Base-by-base conservation (phyloP, 1,140 invertebrate species). In the Diachasma alloeum region DNA sequence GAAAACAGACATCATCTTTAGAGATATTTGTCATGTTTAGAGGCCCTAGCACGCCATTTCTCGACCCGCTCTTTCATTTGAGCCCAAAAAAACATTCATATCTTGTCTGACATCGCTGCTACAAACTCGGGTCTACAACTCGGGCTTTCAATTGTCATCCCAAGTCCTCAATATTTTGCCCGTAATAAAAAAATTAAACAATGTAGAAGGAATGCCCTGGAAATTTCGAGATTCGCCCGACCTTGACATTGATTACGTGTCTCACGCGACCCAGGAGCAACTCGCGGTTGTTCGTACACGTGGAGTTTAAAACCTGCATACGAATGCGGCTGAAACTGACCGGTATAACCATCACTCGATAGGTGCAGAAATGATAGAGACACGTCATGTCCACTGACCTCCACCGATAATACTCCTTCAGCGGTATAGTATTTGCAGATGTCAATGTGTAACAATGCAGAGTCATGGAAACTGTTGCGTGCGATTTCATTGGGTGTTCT, bases 221-320 rank as follows among this genome's bases (percentile, higher is more conserved):
- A 81, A 77, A 76, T 79, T 80, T 77, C 66, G 36, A 67, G 24
- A 67, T 67, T 67, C 42, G n/a, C 44, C 11, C 26, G 13, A 77
- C 79, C 81, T 82, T 82, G 81, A 82, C 80, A 81, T 81, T 81
- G 78, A 82, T 81, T 78, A 74, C 75, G 66, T 68, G 77, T 53
- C 68, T 36, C 53, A 78, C 77, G 75, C 79, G 79, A 72, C 11
- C 26, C 53, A 37, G 22, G 19, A 72, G 15, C 8, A 26, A 56
- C 19, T 66, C 22, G 6, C 24, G 63, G 53, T 19, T 22, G 10
- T 22, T 59, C 19, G 22, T 63, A 5, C 59, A 63, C 59, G 24
- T 24, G 59, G 59, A 26, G 59, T 15, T 24, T 1, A 9, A 63
- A 13, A 53, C 2, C 13, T 8, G 13, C 59, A 63, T 31, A 63